Conservation (phyloP, 2,113 vertebrate species). For the Perca schrenkii region DNA sequence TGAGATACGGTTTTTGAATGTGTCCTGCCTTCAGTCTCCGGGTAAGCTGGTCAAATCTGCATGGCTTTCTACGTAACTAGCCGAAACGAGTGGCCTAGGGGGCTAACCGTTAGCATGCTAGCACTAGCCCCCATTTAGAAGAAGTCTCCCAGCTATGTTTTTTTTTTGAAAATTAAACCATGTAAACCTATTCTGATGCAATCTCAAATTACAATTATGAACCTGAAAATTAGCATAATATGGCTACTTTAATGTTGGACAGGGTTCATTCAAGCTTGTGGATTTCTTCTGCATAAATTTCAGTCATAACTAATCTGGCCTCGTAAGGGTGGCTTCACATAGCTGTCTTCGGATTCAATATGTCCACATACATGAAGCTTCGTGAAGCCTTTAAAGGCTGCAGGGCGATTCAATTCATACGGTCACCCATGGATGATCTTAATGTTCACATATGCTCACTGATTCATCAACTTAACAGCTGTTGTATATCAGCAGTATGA, state of each 20-base stretch:
- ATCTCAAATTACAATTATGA: too few relatives aligned
- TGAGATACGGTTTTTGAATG: too few relatives aligned
- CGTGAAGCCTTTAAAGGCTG: neutral
- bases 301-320: neutral
- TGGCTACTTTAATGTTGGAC: neutral
- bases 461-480: conserved; percentile 3
- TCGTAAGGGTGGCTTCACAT: conserved; percentile 27
- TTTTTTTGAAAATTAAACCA: too few relatives aligned
- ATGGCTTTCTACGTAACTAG: too few relatives aligned
- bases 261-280: neutral
- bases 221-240: too few relatives aligned
- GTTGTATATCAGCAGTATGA: neutral
- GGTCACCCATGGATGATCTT: neutral
- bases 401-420: neutral
- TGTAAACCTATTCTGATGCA: too few relatives aligned
- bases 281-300: neutral
- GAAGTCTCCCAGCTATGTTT: too few relatives aligned
- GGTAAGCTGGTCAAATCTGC: too few relatives aligned
- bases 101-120: too few relatives aligned
- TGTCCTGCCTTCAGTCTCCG: too few relatives aligned
- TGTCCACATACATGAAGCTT: neutral
- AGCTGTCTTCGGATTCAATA: conserved; percentile 13
- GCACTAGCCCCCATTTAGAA: too few relatives aligned
- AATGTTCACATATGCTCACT: neutral
- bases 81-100: too few relatives aligned